Evolutionary conservation across 2,113 vertebrate genomes (phyloP).

Genomic region (Megaptera novaeangliae): DNA sequence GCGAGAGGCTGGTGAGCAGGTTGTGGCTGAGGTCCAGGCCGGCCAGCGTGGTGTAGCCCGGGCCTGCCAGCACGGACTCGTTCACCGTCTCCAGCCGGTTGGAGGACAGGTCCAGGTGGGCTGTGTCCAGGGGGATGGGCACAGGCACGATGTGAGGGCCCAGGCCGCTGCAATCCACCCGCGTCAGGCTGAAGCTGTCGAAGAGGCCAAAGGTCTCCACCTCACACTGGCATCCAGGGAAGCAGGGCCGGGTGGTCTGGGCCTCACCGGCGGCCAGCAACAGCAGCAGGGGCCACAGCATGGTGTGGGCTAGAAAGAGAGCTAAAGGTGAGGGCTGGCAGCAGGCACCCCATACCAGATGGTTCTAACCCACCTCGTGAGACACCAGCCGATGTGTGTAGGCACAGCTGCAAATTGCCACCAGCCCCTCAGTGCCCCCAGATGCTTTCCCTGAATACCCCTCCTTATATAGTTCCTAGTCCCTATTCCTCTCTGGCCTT

Average conservation of each 20-base stretch:
- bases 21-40: constrained; percentile 95
- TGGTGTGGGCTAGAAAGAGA: constrained; percentile 75
- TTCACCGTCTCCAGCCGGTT: constrained; percentile 89
- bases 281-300: constrained; percentile 74
- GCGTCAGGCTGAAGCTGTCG: constrained; percentile 97
- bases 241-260: constrained; percentile 84
- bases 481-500: neutral
- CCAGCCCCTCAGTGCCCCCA: neutral
- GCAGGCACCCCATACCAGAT: neutral
- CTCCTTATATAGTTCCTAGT: neutral
- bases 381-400: neutral
- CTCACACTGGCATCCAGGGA: constrained; percentile 91
- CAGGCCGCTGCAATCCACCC: constrained; percentile 91
- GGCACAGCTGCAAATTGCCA: neutral
- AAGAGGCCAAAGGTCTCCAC: constrained; percentile 97
- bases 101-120: constrained; percentile 93
- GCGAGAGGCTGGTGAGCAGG: constrained; percentile 84
- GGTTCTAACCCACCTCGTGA: neutral
- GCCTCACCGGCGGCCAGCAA: constrained; percentile 60
- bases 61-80: constrained; percentile 91
- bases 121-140: constrained; percentile 93
- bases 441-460: neutral
- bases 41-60: constrained; percentile 95
- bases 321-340: neutral
- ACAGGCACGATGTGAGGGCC: constrained; percentile 87